Conservation (phyloP, 2,888 invertebrate species). For the Vandiemenella viatica region DNA sequence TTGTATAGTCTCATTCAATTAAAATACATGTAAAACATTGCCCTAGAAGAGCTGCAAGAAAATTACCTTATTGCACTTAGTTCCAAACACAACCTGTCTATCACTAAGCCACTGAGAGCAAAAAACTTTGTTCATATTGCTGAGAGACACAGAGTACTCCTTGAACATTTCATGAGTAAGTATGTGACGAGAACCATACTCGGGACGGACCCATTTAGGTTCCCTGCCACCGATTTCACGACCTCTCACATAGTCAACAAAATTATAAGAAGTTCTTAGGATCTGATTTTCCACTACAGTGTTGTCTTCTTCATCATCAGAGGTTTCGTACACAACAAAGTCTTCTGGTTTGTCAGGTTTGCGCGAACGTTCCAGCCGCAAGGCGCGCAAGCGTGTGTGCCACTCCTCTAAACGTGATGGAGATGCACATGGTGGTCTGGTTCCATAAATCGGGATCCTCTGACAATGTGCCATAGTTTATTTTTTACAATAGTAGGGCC, state of each 20-base stretch:
- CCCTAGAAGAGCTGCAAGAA: too few species aligned
- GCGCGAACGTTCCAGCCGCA: constrained; percentile 50
- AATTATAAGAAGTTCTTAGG: constrained; percentile 66
- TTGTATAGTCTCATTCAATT: too few species aligned
- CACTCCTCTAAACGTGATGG: constrained; percentile 58
- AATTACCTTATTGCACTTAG: constrained; percentile 86
- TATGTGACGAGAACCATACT: constrained; percentile 75
- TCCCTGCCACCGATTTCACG: constrained; percentile 58
- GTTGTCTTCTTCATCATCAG: constrained; percentile 73
- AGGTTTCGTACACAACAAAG: constrained; percentile 78
- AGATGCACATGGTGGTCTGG: constrained; percentile 62
- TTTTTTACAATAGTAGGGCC: too few species aligned
- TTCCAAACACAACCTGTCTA: constrained; percentile 88
- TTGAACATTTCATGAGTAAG: constrained; percentile 78
- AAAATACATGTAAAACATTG: too few species aligned
- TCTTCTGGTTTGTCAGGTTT: constrained; percentile 82
- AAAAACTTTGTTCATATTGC: constrained; percentile 84
- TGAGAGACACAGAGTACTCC: constrained; percentile 66
- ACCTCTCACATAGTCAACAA: constrained; percentile 69
- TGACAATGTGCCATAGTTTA: constrained; percentile 54
- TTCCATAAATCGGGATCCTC: constrained; percentile 54
- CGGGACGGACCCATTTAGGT: constrained; percentile 53
- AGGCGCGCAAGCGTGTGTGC: constrained; percentile 45
- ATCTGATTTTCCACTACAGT: constrained; percentile 53
- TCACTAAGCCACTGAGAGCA: constrained; percentile 93